Conservation (phyloP, 2,888 invertebrate genomes). For the Poecilobothrus nobilitatus region DNA sequence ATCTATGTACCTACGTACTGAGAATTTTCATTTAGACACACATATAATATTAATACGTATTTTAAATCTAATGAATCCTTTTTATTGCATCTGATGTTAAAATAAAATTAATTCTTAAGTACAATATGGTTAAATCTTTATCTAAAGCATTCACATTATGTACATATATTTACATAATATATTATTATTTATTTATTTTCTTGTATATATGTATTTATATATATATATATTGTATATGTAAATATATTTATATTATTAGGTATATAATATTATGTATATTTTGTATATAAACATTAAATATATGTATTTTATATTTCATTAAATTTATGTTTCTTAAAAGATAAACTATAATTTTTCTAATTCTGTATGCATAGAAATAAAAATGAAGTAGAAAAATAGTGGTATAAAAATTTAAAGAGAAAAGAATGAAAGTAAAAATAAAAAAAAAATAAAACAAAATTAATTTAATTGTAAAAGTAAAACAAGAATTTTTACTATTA, state of each 20-base stretch:
- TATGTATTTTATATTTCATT: background rate
- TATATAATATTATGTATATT: background rate
- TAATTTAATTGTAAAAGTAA: no score
- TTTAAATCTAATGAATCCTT: slow-evolving; percentile 4
- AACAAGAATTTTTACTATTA: no score
- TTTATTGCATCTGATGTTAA: background rate
- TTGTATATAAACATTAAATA: background rate
- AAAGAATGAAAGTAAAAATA: no score
- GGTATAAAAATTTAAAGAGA: no score
- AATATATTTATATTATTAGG: background rate
- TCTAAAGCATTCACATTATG: no score
- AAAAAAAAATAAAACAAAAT: no score
- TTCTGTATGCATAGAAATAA: background rate
- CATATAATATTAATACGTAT: background rate
- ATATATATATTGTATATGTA: background rate
- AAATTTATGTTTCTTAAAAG: background rate
- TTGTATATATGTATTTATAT: background rate
- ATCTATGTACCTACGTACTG: no score
- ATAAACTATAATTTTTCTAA: slow-evolving; percentile 3
- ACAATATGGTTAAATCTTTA: no score
- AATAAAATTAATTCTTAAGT: background rate
- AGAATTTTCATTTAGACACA: no score
- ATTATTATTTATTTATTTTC: no score
- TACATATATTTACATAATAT: no score
- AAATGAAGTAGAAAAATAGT: background rate